A percentile compares a stretch with the other conserved stretches of the same genome.
phyloP scores from a whole-genome alignment of 2,888 invertebrate genomes.

The Physocephala rufipes region DNA sequence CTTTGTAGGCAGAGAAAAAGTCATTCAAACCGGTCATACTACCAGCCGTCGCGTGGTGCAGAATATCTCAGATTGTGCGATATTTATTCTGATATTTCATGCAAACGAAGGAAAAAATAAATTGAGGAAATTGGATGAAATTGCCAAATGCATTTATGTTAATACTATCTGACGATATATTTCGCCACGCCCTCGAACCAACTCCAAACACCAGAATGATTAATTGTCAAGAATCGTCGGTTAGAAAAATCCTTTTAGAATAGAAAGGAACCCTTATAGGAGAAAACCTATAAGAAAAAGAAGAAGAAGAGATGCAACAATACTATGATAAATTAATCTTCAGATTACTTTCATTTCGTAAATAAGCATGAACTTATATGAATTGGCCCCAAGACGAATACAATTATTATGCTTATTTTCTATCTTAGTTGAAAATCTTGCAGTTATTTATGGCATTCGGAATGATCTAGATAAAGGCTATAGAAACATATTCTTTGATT shows the following conservation, averaged over 20 bases:
- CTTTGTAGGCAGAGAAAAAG: constrained; percentile 36
- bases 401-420: constrained; percentile 45
- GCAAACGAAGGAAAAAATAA: constrained; percentile 54
- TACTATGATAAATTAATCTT: constrained; percentile 41
- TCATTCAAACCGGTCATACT: constrained; percentile 29
- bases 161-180: constrained; percentile 65
- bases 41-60: constrained; percentile 41
- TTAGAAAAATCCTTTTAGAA: neutral
- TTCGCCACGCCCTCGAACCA: constrained; percentile 36
- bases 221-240: constrained; percentile 43
- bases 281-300: too few relatives aligned
- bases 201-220: constrained; percentile 41
- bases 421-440: neutral
- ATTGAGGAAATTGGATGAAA: constrained; percentile 61
- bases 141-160: constrained; percentile 66
- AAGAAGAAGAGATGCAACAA: neutral
- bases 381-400: constrained; percentile 49
- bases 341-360: constrained; percentile 41
- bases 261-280: too few relatives aligned
- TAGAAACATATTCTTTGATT: too few relatives aligned
- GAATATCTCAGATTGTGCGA: constrained; percentile 47
- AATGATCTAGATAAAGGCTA: constrained; percentile 16
- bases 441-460: neutral
- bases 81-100: constrained; percentile 42
- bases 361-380: constrained; percentile 45